Evolutionary conservation across 1,140 invertebrate genomes (phyloP).

Genomic region (Dreissena polymorpha): DNA sequence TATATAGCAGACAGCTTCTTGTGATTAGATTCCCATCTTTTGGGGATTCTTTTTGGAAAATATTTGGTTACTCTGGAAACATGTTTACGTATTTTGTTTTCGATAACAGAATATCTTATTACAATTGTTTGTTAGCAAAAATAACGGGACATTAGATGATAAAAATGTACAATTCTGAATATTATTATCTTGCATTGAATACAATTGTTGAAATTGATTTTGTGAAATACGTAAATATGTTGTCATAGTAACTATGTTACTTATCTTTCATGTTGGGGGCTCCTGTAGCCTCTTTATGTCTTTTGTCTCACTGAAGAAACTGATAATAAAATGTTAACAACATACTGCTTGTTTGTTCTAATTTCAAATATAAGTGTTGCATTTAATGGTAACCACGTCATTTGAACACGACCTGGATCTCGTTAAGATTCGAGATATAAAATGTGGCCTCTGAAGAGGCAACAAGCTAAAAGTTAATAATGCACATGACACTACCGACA

Average conservation of each 20-base stretch:
- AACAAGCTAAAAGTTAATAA: neutral
- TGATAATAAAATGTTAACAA: conserved; percentile 54
- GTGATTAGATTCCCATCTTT: conserved; percentile 44
- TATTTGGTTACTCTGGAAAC: conserved; percentile 46
- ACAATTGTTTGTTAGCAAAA: neutral
- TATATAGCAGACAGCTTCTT: conserved; percentile 50
- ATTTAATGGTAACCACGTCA: no score
- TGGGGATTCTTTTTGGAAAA: conserved; percentile 45
- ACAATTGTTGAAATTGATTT: no score
- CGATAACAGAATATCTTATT: neutral
- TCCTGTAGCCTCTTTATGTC: conserved; percentile 28
- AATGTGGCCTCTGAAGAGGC: neutral
- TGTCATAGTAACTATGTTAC: conserved; percentile 38
- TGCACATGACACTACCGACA: neutral
- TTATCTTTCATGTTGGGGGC: conserved; percentile 42
- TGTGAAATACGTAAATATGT: no score
- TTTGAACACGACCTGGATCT: neutral
- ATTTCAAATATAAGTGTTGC: neutral
- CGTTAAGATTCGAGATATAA: neutral
- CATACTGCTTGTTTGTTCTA: conserved; percentile 15
- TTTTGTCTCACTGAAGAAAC: conserved; percentile 52
- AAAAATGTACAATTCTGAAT: neutral
- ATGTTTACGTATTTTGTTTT: neutral
- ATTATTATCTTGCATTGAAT: neutral
- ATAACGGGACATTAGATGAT: neutral